Evolutionary conservation across 2,113 vertebrate genomes (phyloP), one percentile per base, ranked within the genome.

Genomic region (Accipiter virgatus): DNA sequence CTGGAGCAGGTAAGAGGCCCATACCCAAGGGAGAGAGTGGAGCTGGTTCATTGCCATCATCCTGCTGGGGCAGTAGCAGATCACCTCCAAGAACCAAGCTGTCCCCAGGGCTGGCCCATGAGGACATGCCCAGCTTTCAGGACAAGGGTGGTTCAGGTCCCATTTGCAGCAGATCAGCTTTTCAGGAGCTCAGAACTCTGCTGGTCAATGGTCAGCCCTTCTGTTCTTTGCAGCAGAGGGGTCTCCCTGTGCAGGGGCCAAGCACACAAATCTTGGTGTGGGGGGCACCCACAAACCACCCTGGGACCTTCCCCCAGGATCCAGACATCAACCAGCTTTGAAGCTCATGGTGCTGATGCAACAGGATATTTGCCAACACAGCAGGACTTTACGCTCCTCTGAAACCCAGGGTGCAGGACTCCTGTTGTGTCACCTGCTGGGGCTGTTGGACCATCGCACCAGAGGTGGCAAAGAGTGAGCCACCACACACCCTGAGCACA

Each of bases 391-490:
- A 29, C 0, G 1, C 6, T 23, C 27, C 53, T 36, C 61, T 13
- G 48, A 55, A 19, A 13, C 22, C 45, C 3, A 6, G 6, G 14
- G 27, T 47, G 55, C 3, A 0, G 62, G 56, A 13, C 52, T 25
- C 36, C 58, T 40, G 5, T 48, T 72, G 79, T n/a, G 79, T 56
- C 87, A 70, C 84, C 22, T 16, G 0, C 4, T 0, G 0, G 36
- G 36, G 72, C n/a, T 81, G 47, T 3, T 7, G 71, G 48, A 17
- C 53, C 21, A 15, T 18, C 22, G 4, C 19, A 16, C 10, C 0
- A 0, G 23, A 14, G 27, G 43, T 13, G 55, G 32, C 0, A 2
- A 56, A 38, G 50, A 45, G 22, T 0, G 1, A 15, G 14, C 36
- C 34, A 22, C 34, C 20, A 4, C 31, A 26, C 9, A 13, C 36